Conservation (phyloP, 2,113 vertebrate genomes). For the Misgurnus mizolepis region DNA sequence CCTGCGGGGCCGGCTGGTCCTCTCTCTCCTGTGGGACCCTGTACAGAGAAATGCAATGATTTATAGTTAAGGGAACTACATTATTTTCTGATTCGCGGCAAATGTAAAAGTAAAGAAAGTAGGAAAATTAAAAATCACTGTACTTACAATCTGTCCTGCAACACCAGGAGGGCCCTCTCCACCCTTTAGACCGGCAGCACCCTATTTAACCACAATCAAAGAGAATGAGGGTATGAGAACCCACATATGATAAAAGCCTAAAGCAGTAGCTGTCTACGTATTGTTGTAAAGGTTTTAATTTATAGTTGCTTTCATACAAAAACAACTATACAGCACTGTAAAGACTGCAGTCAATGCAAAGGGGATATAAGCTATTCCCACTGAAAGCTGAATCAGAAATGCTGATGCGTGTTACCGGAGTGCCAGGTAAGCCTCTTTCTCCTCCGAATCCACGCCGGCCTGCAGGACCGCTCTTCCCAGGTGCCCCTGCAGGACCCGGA, state of each 20-base stretch:
- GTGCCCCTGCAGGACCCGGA: constrained; percentile 77
- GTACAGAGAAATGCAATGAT: constrained; percentile 43
- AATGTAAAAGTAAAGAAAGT: not conserved
- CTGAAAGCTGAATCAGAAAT: constrained; percentile 10
- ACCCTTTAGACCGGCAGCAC: constrained; percentile 85
- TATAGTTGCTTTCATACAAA: not conserved
- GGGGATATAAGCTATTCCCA: not conserved
- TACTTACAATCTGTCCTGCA: constrained; percentile 78
- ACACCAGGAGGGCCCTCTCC: constrained; percentile 82
- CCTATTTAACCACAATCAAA: constrained; percentile 68
- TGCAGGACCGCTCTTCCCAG: constrained; percentile 83
- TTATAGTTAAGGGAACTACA: constrained; percentile 7
- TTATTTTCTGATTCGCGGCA: not conserved
- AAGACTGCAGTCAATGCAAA: not conserved
- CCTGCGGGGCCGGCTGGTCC: constrained; percentile 83
- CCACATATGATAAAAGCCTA: not conserved
- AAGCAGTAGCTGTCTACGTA: not conserved
- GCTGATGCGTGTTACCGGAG: constrained; percentile 71
- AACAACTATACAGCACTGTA: not conserved
- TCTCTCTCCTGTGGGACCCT: constrained; percentile 87
- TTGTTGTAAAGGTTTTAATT: not conserved
- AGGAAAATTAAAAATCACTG: constrained; percentile 47
- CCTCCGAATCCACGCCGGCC: constrained; percentile 85
- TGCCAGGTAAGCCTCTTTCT: constrained; percentile 77
- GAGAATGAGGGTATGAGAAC: constrained; percentile 3